Base-by-base conservation (phyloP, 2,888 invertebrate genomes). In the Helobdella robusta region DNA sequence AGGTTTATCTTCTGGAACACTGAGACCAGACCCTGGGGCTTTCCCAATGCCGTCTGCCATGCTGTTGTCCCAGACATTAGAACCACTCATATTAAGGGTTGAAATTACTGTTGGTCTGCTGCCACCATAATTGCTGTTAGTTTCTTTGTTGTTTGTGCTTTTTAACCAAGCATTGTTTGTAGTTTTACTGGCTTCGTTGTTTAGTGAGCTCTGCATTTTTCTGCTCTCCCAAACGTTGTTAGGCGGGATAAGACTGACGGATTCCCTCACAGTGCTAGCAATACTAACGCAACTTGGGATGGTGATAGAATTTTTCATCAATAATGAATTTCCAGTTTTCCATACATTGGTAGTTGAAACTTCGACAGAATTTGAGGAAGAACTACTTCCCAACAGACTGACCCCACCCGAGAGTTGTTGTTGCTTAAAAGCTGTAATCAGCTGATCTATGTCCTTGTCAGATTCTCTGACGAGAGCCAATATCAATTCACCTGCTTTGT, bases 381-480 rank as follows among this genome's bases (percentile, higher is more conserved):
- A 23, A 23, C 11, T 20, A n/a, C 8, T 11, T 18, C 23, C 20
- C 2, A 18, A 35, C n/a, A n/a, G n/a, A n/a, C n/a, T n/a, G 35
- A 36, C 20, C 28, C 35, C 20, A 40, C 65, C 50, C 18, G 48
- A 35, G 50, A 40, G 35, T 20, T 44, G 36, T 25, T 59, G 62
- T 48, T 56, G 59, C 23, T 67, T 68, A 18, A 68, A 54, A 18
- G 70, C 66, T 15, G 67, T 65, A 20, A 69, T 66, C 58, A 70
- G 61, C 50, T 76, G 76, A 18, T 72, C 72, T 30, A 78, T 68
- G 62, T 78, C 78, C 64, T 75, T 76, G 73, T 97, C 95, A 3
- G 93, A 91, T 82, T 97, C 95, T 79, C 91, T 89, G 75, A 95
- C 91, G 75, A 97, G 84, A 6, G 90, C 86, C 50, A 89, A 86